A percentile compares a stretch with the other conserved stretches of the same genome.
phyloP scores from a whole-genome alignment of 2,797 vertebrate genomes.

The Crocodylus rhombifer region DNA sequence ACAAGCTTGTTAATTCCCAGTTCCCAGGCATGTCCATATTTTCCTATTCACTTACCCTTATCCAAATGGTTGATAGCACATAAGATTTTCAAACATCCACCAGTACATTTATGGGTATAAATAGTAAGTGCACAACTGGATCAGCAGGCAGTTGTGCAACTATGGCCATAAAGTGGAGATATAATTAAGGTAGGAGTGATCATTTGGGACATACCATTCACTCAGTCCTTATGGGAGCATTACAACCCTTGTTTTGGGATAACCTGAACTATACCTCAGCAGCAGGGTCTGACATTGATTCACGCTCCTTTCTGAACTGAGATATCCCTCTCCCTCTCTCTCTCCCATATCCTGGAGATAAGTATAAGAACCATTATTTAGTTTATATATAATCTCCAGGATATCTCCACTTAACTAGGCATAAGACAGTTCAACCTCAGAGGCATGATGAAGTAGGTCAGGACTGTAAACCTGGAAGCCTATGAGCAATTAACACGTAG shows the following conservation, averaged over 20 bases:
- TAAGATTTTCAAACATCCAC: neutral
- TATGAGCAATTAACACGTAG: neutral
- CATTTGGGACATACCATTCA: neutral
- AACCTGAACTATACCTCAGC: neutral
- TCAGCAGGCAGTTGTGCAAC: neutral
- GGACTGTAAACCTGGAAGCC: neutral
- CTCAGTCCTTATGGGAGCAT: neutral
- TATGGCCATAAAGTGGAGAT: neutral
- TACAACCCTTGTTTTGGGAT: neutral
- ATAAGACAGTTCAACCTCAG: too few species aligned
- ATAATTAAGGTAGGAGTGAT: neutral
- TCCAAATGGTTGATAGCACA: neutral
- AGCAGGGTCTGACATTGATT: neutral
- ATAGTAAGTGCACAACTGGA: neutral
- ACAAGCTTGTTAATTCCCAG: neutral
- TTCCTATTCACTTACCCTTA: neutral
- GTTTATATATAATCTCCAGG: neutral
- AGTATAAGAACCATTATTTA: neutral
- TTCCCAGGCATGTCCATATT: rapidly evolving
- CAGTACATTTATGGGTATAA: neutral
- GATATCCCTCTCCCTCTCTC: neutral
- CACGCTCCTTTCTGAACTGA: neutral
- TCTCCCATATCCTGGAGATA: neutral
- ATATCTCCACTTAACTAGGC: neutral
- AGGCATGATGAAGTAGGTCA: too few species aligned